Evolutionary conservation across 2,113 vertebrate genomes (phyloP).

Genomic region (Callocephalon fimbriatum): DNA sequence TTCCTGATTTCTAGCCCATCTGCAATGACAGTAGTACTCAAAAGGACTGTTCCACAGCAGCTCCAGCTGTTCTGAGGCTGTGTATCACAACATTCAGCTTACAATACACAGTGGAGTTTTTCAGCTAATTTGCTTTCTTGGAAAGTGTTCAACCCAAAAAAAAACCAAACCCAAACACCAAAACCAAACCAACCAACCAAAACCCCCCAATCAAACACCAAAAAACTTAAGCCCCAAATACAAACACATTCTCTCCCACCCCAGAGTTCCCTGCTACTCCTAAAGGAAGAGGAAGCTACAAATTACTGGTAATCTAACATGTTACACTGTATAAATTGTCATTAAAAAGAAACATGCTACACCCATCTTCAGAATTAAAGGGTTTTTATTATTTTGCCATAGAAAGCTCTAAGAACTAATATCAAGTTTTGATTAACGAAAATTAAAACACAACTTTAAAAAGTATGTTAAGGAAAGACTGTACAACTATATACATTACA

Average conservation of each 20-base stretch:
- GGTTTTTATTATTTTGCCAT: conserved; percentile 77
- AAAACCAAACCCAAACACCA: neutral
- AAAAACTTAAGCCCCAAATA: neutral
- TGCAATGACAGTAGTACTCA: neutral
- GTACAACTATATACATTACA: conserved; percentile 80
- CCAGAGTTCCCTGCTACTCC: neutral
- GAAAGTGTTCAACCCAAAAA: neutral
- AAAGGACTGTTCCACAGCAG: neutral
- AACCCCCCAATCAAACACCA: neutral
- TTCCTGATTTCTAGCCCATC: neutral
- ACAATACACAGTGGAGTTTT: neutral
- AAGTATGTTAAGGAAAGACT: conserved; percentile 71
- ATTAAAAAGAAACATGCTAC: conserved; percentile 36
- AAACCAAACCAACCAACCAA: neutral
- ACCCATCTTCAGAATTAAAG: conserved; percentile 67
- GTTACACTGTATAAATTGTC: neutral
- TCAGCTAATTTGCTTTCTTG: neutral
- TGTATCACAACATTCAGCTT: neutral
- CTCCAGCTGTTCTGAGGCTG: neutral
- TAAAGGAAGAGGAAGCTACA: neutral
- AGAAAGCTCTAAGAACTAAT: conserved; percentile 86
- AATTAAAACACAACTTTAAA: conserved; percentile 75
- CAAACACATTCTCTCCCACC: accelerated
- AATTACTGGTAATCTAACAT: neutral
- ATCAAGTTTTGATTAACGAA: conserved; percentile 74